A percentile compares a stretch with the other conserved stretches of the same genome.
These are phyloP conservation scores for Neosalanx taihuensis DNA, from an alignment of 2,797 vertebrate species.

Conservation along the genomic window DNA sequence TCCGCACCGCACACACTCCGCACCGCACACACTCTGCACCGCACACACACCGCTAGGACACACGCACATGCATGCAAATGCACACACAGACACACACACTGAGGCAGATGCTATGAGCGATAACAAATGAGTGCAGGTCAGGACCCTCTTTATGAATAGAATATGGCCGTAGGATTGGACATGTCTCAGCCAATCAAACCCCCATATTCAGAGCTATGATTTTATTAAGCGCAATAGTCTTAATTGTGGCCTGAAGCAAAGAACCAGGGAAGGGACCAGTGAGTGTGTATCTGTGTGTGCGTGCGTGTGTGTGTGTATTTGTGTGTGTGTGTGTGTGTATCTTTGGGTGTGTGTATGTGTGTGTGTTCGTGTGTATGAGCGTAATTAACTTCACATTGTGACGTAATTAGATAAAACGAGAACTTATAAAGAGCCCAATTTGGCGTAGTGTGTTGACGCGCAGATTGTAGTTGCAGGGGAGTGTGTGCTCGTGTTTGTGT, in stretches of 20 bases:
- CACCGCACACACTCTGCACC: too few species aligned
- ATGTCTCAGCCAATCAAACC: slow-evolving; percentile 64
- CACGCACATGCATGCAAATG: neutral
- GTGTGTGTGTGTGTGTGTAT: slow-evolving; percentile 15
- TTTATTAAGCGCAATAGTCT: slow-evolving; percentile 54
- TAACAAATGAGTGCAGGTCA: slow-evolving; percentile 58
- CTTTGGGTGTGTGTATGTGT: slow-evolving; percentile 16
- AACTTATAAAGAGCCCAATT: too few species aligned
- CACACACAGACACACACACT: neutral
- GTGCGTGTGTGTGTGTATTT: slow-evolving; percentile 13
- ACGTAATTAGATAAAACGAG: too few species aligned
- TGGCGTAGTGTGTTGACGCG: too few species aligned
- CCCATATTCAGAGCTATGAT: slow-evolving; percentile 50
- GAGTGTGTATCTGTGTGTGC: slow-evolving; percentile 13
- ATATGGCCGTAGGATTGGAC: slow-evolving; percentile 57
- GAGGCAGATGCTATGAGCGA: slow-evolving; percentile 48
- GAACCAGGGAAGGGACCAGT: slow-evolving; percentile 11
- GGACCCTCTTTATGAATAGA: slow-evolving; percentile 61
- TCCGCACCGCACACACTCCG: neutral
- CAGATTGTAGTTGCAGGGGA: too few species aligned
- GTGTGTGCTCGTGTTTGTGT: too few species aligned
- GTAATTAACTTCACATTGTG: too few species aligned
- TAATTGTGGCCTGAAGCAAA: slow-evolving; percentile 61
- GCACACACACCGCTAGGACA: neutral
- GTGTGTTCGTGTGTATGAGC: neutral